Conservation (phyloP, 2,797 vertebrate genomes). For the Cephalopachus bancanus region DNA sequence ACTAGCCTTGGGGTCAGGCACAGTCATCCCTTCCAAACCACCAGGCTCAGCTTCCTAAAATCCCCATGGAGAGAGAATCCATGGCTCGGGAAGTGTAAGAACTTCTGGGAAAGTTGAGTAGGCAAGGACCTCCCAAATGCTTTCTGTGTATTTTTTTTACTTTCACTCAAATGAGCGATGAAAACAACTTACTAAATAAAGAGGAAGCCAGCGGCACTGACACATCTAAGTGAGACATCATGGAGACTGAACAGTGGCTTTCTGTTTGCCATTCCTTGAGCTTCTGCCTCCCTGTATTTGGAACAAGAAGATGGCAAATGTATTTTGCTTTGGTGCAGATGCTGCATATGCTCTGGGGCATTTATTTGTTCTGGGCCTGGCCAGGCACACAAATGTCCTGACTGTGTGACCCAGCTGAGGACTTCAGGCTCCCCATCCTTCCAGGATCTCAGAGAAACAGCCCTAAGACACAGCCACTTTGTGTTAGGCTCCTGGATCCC, state of each 20-base stretch:
- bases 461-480: neutral
- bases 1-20: neutral
- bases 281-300: constrained; percentile 6
- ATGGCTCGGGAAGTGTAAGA: constrained; percentile 26
- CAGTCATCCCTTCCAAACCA: neutral
- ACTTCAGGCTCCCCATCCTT: neutral
- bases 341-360: neutral
- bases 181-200: constrained; percentile 56
- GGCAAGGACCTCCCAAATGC: neutral
- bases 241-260: neutral
- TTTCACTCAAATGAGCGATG: constrained; percentile 69
- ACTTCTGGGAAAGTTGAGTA: neutral
- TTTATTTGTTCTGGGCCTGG: constrained; percentile 49
- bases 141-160: constrained; percentile 18
- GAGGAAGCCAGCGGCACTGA: neutral
- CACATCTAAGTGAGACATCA: constrained; percentile 12
- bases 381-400: constrained; percentile 37
- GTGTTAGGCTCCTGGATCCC: neutral
- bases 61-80: neutral
- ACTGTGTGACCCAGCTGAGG: neutral
- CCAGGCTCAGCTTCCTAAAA: constrained; percentile 8
- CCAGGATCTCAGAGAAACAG: neutral
- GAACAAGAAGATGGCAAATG: constrained; percentile 44
- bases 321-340: constrained; percentile 1
- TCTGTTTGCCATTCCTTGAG: neutral